Percentiles rank a stretch among this genome's conserved stretches.
Conservation (phyloP, 1,140 invertebrate genomes). For the Tribolium madens region DNA sequence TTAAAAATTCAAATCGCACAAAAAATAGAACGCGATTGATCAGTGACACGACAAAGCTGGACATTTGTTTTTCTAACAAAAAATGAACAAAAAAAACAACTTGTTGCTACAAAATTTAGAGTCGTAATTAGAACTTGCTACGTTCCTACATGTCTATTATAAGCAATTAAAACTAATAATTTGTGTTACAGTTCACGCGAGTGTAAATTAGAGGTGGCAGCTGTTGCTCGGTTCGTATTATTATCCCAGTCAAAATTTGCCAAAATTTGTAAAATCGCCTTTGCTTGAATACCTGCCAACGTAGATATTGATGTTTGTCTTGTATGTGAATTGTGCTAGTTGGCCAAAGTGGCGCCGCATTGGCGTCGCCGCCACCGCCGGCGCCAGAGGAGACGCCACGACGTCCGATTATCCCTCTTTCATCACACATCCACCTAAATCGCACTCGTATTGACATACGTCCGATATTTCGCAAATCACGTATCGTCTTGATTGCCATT, state of each 20-base stretch:
- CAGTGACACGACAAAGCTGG: not conserved
- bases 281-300: not conserved
- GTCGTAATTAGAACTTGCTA: too few relatives aligned
- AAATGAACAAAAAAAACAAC: too few relatives aligned
- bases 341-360: conserved; percentile 28
- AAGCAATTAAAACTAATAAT: not conserved
- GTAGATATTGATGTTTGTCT: conserved; percentile 29
- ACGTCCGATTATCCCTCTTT: conserved; percentile 28
- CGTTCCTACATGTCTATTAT: not conserved
- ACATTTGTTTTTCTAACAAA: not conserved
- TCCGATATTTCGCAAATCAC: not conserved
- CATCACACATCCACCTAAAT: conserved; percentile 2
- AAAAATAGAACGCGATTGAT: not conserved
- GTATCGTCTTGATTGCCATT: conserved; percentile 11
- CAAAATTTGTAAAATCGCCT: not conserved
- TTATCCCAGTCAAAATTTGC: too few relatives aligned
- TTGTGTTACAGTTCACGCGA: too few relatives aligned
- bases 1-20: conserved; percentile 1
- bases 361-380: conserved; percentile 18
- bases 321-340: conserved; percentile 9
- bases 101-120: too few relatives aligned
- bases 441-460: conserved; percentile 5
- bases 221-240: not conserved
- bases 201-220: not conserved
- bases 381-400: conserved; percentile 40